These are phyloP conservation scores for Meles meles DNA, from an alignment of 2,113 vertebrate genomes.

Conservation along the genomic window DNA sequence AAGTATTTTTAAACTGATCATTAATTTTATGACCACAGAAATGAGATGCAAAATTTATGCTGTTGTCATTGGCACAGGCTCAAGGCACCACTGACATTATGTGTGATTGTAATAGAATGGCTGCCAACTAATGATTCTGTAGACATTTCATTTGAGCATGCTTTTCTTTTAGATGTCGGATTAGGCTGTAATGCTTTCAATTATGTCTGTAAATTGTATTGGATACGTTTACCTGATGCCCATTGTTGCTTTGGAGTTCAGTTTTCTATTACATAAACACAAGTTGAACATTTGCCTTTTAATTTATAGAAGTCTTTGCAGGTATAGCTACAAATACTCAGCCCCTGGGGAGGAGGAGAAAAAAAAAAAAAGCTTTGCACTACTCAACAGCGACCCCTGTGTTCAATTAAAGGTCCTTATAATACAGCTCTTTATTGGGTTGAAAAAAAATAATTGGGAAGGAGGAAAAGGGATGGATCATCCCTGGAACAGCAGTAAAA, in stretches of 20 bases:
- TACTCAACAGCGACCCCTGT: constrained; percentile 82
- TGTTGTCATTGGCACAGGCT: constrained; percentile 88
- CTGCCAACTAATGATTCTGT: constrained; percentile 87
- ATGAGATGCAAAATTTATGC: constrained; percentile 90
- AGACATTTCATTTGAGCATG: constrained; percentile 86
- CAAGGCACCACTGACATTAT: constrained; percentile 86
- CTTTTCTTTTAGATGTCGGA: constrained; percentile 88
- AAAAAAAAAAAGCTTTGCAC: constrained; percentile 54
- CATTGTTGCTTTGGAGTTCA: constrained; percentile 81
- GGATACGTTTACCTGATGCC: constrained; percentile 84
- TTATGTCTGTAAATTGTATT: constrained; percentile 85
- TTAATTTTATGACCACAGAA: constrained; percentile 90
- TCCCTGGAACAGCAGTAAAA: neutral
- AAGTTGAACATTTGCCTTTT: constrained; percentile 79
- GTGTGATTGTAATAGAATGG: constrained; percentile 87
- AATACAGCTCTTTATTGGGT: neutral
- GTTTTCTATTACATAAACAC: constrained; percentile 82
- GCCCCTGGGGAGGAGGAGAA: constrained; percentile 63
- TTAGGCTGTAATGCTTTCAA: constrained; percentile 89
- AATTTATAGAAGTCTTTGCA: constrained; percentile 79
- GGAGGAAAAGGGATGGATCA: neutral
- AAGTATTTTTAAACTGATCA: constrained; percentile 90
- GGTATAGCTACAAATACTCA: constrained; percentile 76
- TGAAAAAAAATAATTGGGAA: neutral
- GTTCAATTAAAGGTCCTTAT: constrained; percentile 41